Evolutionary conservation across 2,888 invertebrate species (phyloP), one percentile per base, ranked within the genome.

Genomic region (Chesias legatella): DNA sequence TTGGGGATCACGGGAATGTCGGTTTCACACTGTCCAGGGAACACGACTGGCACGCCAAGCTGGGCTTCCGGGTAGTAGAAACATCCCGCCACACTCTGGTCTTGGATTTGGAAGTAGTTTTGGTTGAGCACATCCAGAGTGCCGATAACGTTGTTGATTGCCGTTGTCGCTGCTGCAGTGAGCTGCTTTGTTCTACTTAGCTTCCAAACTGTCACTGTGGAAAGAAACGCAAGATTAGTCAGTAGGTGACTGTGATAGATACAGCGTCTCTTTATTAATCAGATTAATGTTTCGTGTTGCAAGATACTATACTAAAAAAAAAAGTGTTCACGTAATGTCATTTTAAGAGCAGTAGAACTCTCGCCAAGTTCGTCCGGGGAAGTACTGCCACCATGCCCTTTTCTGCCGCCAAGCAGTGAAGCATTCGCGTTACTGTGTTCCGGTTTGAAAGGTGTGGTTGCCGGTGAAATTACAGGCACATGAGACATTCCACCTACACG

Each of bases 201-300:
- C 32, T 83, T 82, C 85, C 85, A 85, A 32, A 69, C 63, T 26
- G 56, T 67, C 0, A 82, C 83, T 83, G 58, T 9, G 7, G 10
- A 20, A 56, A 10, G 6, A 26, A 1, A n/a, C 22, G 10, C 7
- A 22, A 35, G 9, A 20, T 30, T 11, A 4, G n/a, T 11, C 0
- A 2, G 22, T 22, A 1, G n/a, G n/a, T 7, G 22, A n/a, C 22
- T 22, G 6, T 3, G 1, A n/a, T 5, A 5, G 22, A 17, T 17
- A n/a, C n/a, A n/a, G n/a, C n/a, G n/a, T n/a, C n/a, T n/a, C n/a
- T n/a, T n/a, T n/a, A n/a, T n/a, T n/a, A n/a, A n/a, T n/a, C n/a
- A n/a, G n/a, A n/a, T n/a, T n/a, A n/a, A n/a, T n/a, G n/a, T n/a
- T n/a, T n/a, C n/a, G n/a, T n/a, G n/a, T n/a, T n/a, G n/a, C n/a